phyloP scores from a whole-genome alignment of 2,113 vertebrate genomes.

The Cochlearius cochlearius region DNA sequence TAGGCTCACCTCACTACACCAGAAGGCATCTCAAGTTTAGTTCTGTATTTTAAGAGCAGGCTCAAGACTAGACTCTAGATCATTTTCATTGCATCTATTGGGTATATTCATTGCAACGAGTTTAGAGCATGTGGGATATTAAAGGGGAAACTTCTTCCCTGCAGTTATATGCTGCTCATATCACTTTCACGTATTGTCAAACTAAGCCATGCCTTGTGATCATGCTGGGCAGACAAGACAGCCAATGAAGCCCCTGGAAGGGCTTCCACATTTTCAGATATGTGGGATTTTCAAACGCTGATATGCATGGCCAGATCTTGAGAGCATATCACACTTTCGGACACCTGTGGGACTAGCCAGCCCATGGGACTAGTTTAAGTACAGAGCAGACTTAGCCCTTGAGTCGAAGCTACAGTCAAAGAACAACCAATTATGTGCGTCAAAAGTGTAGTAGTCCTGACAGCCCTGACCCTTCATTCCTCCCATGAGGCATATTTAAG shows the following conservation, averaged over 20 bases:
- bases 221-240: not conserved
- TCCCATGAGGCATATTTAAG: not conserved
- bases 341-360: not conserved
- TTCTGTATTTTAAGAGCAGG: not conserved
- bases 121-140: not conserved
- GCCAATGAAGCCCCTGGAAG: not conserved
- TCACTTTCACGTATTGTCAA: not conserved
- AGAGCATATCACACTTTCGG: not conserved
- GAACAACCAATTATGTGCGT: not conserved
- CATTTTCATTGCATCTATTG: not conserved
- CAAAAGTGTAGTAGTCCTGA: not conserved
- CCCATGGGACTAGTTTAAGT: not conserved
- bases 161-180: not conserved
- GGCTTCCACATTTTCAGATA: not conserved
- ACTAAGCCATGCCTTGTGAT: fast-evolving
- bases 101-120: not conserved
- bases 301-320: not conserved
- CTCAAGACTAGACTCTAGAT: not conserved
- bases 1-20: not conserved
- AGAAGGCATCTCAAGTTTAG: not conserved
- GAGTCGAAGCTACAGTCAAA: not conserved
- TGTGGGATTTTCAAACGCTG: not conserved
- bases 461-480: not conserved
- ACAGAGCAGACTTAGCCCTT: not conserved
- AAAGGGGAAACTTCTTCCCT: not conserved